Evolutionary conservation across 2,797 vertebrate species (phyloP).

Genomic region (Helicolenus hilgendorfi): DNA sequence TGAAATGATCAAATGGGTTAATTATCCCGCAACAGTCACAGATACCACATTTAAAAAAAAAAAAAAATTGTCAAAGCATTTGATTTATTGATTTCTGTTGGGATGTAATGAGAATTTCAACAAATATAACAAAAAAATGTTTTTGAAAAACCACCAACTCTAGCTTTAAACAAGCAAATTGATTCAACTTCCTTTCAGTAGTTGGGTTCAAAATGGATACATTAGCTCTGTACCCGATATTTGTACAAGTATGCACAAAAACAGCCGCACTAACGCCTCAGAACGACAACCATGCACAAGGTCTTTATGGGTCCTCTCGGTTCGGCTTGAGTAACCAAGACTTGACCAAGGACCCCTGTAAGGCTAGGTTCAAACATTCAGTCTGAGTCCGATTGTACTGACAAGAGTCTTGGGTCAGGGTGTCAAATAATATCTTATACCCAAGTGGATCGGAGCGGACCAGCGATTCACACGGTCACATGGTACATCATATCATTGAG

Average conservation of each 20-base stretch:
- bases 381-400: not conserved
- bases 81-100: too few species aligned
- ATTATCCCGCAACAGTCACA: too few species aligned
- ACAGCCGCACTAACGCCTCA: not conserved
- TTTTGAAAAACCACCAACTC: too few species aligned
- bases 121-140: too few species aligned
- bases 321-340: not conserved
- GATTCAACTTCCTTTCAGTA: not conserved
- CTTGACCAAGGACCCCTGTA: not conserved
- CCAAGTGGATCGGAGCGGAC: not conserved
- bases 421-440: not conserved
- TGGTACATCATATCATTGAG: not conserved
- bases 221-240: not conserved
- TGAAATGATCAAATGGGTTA: too few species aligned
- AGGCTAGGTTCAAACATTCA: not conserved
- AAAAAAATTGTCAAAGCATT: too few species aligned
- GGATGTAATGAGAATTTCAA: too few species aligned
- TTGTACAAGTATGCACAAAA: not conserved
- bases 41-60: too few species aligned
- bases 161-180: not conserved
- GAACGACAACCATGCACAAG: not conserved
- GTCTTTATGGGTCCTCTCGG: not conserved
- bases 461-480: not conserved
- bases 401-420: not conserved
- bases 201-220: not conserved